Percentiles rank a stretch among this genome's conserved stretches.
phyloP scores from a whole-genome alignment of 2,113 vertebrate genomes.

The Corvus moneduloides region DNA sequence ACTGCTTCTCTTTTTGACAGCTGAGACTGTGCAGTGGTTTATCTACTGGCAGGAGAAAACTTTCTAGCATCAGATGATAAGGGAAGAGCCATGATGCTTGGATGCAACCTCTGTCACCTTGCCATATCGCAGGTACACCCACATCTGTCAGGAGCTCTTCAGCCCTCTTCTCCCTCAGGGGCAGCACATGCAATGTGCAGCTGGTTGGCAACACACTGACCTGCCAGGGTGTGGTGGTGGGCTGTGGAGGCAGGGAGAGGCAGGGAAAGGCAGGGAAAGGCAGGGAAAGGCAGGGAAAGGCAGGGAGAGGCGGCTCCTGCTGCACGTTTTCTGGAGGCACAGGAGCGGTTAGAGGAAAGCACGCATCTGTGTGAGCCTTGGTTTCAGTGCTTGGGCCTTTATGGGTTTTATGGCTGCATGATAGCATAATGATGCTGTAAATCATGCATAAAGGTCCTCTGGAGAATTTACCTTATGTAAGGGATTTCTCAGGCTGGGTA shows the following conservation, averaged over 20 bases:
- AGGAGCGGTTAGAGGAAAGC: background rate
- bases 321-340: background rate
- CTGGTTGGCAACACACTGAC: background rate
- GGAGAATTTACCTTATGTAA: slow-evolving; percentile 22
- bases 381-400: slow-evolving; percentile 29
- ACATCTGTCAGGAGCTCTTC: background rate
- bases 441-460: slow-evolving; percentile 43
- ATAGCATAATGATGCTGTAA: slow-evolving; percentile 47
- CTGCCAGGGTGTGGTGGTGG: background rate
- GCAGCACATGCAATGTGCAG: background rate
- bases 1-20: background rate
- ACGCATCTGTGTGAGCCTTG: background rate
- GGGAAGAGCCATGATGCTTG: accelerated
- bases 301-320: background rate
- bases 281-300: background rate
- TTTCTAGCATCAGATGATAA: background rate
- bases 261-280: background rate
- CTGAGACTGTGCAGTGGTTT: background rate
- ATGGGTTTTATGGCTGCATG: background rate
- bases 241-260: background rate
- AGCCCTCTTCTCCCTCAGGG: background rate
- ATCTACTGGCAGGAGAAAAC: background rate
- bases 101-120: background rate
- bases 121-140: accelerated
- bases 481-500: slow-evolving; percentile 27